Base-by-base conservation (phyloP, 35 echinoderm and acorn worm genomes). In the Apostichopus parvimensis region DNA sequence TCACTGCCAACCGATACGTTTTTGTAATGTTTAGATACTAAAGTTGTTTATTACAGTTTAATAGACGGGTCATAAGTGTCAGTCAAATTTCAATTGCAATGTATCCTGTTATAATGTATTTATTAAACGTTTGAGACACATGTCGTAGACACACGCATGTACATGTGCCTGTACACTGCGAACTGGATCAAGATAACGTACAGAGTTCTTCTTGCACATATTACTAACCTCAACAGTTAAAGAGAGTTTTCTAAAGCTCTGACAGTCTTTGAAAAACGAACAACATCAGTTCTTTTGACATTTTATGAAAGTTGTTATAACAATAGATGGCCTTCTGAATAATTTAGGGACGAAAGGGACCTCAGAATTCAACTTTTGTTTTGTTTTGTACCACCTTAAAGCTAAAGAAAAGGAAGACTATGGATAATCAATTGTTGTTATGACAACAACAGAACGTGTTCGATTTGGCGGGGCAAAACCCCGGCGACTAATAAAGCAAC, bases 291-390 rank as follows among this genome's bases (percentile, higher is more conserved):
- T 75, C 71, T 18, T 22, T 75, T 75, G 71, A 75, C 71, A 84
- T 23, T 21, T 54, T 84, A 58, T 84, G 81, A 84, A 58, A 57
- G 81, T 84, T 58, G 81, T 61, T 84, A 56, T 84, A 84, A 84
- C 81, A 84, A 84, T 84, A 58, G 81, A 84, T 58, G 81, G 81
- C 81, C 81, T 84, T 84, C 54, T 84, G 57, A 84, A 84, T 84
- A 58, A 84, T 84, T 84, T 84, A 84, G 57, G 81, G 55, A 84
- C 55, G 57, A 57, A 45, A 58, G 81, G 81, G 57, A 84, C 81
- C 81, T 58, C 54, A 25, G 54, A 84, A 84, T 58, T 20, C 81
- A 84, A 58, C 81, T 84, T 59, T 45, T 45, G 34, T 45, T 59
- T 84, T 84, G 81, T 84, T 56, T 84, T 84, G 81, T 84, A n/a